Evolutionary conservation across 2,113 vertebrate species (phyloP).

Genomic region (Carettochelys insculpta): DNA sequence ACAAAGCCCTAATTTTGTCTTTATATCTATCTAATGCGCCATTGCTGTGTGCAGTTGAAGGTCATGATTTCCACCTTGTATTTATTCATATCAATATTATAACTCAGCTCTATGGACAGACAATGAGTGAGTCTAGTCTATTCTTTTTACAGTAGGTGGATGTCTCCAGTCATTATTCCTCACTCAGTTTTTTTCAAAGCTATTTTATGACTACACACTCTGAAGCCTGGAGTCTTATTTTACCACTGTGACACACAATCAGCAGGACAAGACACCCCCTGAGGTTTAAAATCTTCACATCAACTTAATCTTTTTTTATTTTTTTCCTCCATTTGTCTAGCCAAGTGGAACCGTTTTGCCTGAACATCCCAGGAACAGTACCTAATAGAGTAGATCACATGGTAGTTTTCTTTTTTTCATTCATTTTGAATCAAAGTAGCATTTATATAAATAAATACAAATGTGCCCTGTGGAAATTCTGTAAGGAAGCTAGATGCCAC

Average conservation of each 20-base stretch:
- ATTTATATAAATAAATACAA: background rate
- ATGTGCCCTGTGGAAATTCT: background rate
- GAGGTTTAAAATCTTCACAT: background rate
- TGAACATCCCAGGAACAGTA: background rate
- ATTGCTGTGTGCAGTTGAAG: background rate
- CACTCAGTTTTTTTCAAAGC: background rate
- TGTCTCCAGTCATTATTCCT: background rate
- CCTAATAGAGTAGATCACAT: background rate
- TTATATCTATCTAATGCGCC: background rate
- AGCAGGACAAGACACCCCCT: background rate
- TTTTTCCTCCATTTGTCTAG: background rate
- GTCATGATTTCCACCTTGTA: background rate
- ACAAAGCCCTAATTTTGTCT: background rate
- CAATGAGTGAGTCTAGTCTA: background rate
- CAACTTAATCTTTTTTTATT: background rate
- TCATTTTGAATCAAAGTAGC: background rate
- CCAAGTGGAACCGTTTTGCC: background rate
- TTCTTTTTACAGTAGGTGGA: background rate
- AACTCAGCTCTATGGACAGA: accelerated
- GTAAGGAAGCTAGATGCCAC: background rate
- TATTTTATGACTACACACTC: background rate
- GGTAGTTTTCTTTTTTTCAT: background rate
- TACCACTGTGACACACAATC: background rate
- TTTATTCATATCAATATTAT: background rate
- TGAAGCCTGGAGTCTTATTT: background rate